Percentiles rank a stretch among this genome's conserved stretches.
Evolutionary conservation across 2,888 invertebrate species (phyloP).

Genomic region (Napeogenes inachia): DNA sequence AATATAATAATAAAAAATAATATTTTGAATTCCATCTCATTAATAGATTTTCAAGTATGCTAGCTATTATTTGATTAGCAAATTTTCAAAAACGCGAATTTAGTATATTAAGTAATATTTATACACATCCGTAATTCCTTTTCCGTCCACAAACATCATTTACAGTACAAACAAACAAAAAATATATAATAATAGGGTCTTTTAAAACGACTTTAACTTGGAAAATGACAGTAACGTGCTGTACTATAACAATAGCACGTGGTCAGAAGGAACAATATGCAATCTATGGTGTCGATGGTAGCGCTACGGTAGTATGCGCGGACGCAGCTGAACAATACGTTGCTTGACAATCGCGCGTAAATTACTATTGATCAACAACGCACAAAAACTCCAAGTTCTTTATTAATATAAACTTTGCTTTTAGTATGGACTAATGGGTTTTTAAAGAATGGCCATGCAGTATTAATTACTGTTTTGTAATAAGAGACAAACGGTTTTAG

Average conservation of each 20-base stretch:
- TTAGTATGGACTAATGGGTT: background rate
- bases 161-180: no score
- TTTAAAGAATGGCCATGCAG: background rate
- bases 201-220: background rate
- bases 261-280: constrained; percentile 27
- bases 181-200: no score
- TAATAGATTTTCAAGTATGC: no score
- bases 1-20: no score
- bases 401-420: background rate
- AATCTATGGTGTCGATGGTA: constrained; percentile 3
- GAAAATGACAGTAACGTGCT: background rate
- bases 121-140: no score
- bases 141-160: no score
- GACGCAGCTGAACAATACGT: constrained; percentile 29
- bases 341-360: constrained; percentile 25
- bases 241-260: constrained; percentile 11
- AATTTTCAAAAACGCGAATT: no score
- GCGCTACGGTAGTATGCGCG: constrained; percentile 26
- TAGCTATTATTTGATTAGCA: no score
- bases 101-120: no score
- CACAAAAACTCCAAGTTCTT: background rate
- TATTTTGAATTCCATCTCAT: no score
- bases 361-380: constrained; percentile 23
- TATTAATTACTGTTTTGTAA: background rate
- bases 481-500: background rate